Base-by-base conservation (phyloP, 2,888 invertebrate species). In the Oasisia sp. region DNA sequence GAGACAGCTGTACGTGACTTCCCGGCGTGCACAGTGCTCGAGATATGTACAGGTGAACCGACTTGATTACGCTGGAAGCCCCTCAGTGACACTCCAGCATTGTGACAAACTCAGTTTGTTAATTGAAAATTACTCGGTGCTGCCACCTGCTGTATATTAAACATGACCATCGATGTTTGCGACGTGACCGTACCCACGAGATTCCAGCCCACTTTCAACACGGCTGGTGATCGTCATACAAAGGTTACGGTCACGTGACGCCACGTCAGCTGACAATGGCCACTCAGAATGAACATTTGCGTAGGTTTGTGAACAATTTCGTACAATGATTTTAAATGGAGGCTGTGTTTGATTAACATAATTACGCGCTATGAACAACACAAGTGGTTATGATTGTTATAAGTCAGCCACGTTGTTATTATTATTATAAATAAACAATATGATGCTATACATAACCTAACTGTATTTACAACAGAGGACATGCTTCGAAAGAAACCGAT, bases 301-400 rank as follows among this genome's bases (percentile, higher is more conserved):
- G 74, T 74, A 74, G 74, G 74, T 19, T 74, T 74, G 74, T n/a
- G 74, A 74, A 74, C 27, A 74, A 74, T 74, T 74, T 74, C n/a
- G 27, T 74, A 74, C 74, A 74, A 74, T 74, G 74, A 74, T 74
- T 74, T 74, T n/a, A 74, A 74, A 74, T 27, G 74, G 7, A 27
- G 27, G 74, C 74, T 19, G 74, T 27, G 74, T n/a, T 74, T 74
- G 5, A 27, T 14, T 14, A 27, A 74, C 74, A 74, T 74, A 74
- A 74, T 74, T 74, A 74, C 19, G 74, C 74, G 19, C 19, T 14
- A 27, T n/a, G 19, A 19, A 74, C 14, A 27, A 14, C 27, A 19
- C 19, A 14, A n/a, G 74, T 27, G 74, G 27, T n/a, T n/a, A 19
- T 74, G 27, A 74, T 5, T 74, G 74, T 27, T 74, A 74, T n/a